Conservation (phyloP, 2,888 invertebrate genomes). For the Phengaris alcon region DNA sequence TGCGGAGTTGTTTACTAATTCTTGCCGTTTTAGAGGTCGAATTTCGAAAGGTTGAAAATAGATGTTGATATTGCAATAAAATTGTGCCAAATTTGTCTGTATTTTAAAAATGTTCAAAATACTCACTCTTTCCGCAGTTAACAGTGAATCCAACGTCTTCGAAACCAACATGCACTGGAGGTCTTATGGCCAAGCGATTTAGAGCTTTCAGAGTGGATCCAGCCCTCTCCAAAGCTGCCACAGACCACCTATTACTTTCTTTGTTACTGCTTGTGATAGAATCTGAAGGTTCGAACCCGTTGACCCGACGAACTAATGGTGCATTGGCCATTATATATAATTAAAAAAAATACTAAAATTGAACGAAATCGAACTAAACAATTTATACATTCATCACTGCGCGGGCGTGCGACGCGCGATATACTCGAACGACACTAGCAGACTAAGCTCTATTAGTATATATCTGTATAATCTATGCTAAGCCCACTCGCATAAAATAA, state of each 20-base stretch:
- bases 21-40: conserved; percentile 8
- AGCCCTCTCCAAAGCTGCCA: conserved; percentile 71
- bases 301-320: not conserved
- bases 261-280: conserved; percentile 20
- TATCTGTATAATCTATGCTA: too few relatives aligned
- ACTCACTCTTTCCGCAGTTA: conserved; percentile 63
- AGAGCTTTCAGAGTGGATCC: conserved; percentile 74
- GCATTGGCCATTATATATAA: not conserved
- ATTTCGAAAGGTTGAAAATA: not conserved
- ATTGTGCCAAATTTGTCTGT: not conserved
- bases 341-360: not conserved
- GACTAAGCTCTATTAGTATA: not conserved
- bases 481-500: not conserved
- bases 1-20: not conserved
- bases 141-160: conserved; percentile 79
- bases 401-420: conserved; percentile 14
- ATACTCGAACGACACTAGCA: conserved; percentile 14
- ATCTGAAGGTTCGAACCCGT: conserved; percentile 11
- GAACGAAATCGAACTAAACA: conserved; percentile 11
- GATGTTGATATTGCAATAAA: not conserved
- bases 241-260: conserved; percentile 62
- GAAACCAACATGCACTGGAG: conserved; percentile 80
- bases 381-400: conserved; percentile 16
- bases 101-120: not conserved
- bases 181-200: conserved; percentile 78